phyloP scores from a whole-genome alignment of 2,797 vertebrate genomes.

The Morus bassanus region DNA sequence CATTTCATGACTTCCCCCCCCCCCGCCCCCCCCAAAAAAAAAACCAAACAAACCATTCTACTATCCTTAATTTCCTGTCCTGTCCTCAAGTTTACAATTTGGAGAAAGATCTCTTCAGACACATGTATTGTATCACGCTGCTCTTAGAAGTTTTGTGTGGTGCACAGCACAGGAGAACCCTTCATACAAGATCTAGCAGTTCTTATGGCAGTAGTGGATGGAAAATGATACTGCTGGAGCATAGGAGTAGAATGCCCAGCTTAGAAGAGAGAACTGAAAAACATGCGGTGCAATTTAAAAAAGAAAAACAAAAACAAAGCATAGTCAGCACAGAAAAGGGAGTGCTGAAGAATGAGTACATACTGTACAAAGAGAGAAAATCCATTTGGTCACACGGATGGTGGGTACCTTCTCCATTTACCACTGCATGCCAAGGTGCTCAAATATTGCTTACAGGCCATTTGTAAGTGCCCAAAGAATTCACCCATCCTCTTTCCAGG shows the following conservation, averaged over 20 bases:
- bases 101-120: neutral
- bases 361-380: neutral
- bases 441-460: neutral
- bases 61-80: neutral
- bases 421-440: neutral
- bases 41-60: neutral
- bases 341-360: neutral
- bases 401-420: neutral
- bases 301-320: neutral
- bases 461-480: neutral
- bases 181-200: neutral
- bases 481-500: neutral
- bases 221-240: neutral
- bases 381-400: too few relatives aligned
- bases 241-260: neutral
- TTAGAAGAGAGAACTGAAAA: neutral
- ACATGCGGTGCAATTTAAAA: neutral
- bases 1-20: neutral
- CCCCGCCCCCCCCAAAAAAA: too few relatives aligned
- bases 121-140: neutral
- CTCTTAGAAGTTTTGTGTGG: neutral
- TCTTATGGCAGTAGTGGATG: neutral
- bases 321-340: neutral
- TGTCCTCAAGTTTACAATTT: neutral
- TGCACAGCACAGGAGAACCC: neutral